Evolutionary conservation across 2,888 invertebrate species (phyloP).

Genomic region (Microctonus brassicae): DNA sequence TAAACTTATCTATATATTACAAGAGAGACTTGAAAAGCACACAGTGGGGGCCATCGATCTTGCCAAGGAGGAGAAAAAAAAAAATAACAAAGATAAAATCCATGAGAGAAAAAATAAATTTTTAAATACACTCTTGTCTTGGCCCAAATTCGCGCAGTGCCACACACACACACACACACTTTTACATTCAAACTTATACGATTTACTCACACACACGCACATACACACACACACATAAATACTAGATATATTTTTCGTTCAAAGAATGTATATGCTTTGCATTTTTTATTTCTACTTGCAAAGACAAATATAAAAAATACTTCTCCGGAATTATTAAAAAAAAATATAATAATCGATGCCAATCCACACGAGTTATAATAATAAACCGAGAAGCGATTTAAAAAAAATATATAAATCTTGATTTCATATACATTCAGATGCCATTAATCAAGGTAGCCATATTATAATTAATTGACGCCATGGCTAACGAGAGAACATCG

Average conservation of each 20-base stretch:
- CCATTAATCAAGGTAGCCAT: constrained; percentile 12
- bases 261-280: neutral
- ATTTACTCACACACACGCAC: neutral
- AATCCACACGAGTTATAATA: constrained; percentile 15
- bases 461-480: neutral
- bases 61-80: constrained; percentile 17
- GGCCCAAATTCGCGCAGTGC: neutral
- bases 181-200: too few relatives aligned
- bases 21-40: neutral
- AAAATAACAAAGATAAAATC: neutral
- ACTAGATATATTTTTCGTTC: neutral
- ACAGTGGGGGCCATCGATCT: constrained; percentile 7
- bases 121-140: neutral
- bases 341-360: constrained; percentile 5
- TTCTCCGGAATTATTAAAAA: neutral
- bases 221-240: neutral
- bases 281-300: neutral
- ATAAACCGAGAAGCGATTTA: constrained; percentile 3
- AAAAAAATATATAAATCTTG: constrained; percentile 1
- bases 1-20: neutral
- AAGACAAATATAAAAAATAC: neutral
- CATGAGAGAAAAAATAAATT: too few relatives aligned
- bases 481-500: constrained; percentile 4
- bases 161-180: neutral
- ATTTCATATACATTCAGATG: constrained; percentile 10